phyloP scores from a whole-genome alignment of 1,140 invertebrate species.

The Reticulitermes speratus region DNA sequence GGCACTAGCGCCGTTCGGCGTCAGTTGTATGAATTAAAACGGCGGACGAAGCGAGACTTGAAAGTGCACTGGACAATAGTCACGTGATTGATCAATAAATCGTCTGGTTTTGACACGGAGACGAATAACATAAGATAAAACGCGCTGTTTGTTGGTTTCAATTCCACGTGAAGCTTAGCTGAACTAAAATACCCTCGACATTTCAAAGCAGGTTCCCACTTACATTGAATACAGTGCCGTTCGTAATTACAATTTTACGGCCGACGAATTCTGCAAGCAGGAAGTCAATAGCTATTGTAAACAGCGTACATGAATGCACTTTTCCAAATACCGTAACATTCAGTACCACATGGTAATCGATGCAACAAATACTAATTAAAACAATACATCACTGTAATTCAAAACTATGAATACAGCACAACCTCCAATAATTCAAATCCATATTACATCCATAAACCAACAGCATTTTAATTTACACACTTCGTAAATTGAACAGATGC shows the following conservation, averaged over 20 bases:
- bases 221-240: no score
- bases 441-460: neutral
- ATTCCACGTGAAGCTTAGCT: neutral
- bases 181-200: no score
- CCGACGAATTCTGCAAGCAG: no score
- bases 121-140: neutral
- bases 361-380: neutral
- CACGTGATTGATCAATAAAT: conserved; percentile 12
- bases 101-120: neutral
- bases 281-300: no score
- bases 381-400: neutral
- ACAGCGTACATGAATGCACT: no score
- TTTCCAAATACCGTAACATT: no score
- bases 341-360: no score
- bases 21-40: neutral
- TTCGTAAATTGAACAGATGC: neutral
- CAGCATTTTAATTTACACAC: neutral
- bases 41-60: neutral
- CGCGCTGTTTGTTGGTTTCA: neutral
- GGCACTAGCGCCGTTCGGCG: neutral
- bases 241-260: no score
- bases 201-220: no score
- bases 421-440: neutral
- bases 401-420: neutral
- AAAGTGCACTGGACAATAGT: neutral